Base-by-base conservation (phyloP, 2,888 invertebrate species). In the Rosalia funebris region DNA sequence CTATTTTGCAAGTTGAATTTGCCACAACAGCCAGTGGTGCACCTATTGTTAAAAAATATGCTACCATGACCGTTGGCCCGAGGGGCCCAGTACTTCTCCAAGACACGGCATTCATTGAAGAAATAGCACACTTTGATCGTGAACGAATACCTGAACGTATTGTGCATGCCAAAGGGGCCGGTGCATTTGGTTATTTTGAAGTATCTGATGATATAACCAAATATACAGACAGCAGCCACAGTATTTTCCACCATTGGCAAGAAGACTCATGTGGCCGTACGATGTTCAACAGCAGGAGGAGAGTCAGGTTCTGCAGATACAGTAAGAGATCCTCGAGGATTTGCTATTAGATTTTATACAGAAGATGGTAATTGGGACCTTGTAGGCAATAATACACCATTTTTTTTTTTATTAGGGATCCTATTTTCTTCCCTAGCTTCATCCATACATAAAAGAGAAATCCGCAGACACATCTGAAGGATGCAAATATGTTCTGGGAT, bases 401-500 rank as follows among this genome's bases (percentile, higher is more conserved):
- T 96, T 60, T 96, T 95, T n/a, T n/a, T 84, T 96, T 96, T 81
- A 89, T 97, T 73, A 88, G 95, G 53, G 97, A 97, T 80, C 93
- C 96, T 0, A 84, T 91, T 12, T 83, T 93, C 48, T 98, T 98
- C 83, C 94, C 97, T 9, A 94, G 92, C 76, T 96, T 98, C 77
- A 95, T 98, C 73, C 98, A 98, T 80, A 95, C 97, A 0, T 97
- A 97, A 80, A 98, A 98, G 80, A 87, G 98, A 68, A 98, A 98
- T 79, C 98, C 98, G 0, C 91, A 87, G 41, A 94, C 94, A 0
- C 92, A 94, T 77, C 83, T 96, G 39, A 96, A 95, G 83, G 96
- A 97, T 83, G 83, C 92, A 1, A 92, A 97, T 76, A 95, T 95
- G 95, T 94, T 96, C 79, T 97, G 97, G 97, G 97, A 97, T 81